phyloP scores from a whole-genome alignment of 2,888 invertebrate genomes.

The Drosophila parthenogenetica region DNA sequence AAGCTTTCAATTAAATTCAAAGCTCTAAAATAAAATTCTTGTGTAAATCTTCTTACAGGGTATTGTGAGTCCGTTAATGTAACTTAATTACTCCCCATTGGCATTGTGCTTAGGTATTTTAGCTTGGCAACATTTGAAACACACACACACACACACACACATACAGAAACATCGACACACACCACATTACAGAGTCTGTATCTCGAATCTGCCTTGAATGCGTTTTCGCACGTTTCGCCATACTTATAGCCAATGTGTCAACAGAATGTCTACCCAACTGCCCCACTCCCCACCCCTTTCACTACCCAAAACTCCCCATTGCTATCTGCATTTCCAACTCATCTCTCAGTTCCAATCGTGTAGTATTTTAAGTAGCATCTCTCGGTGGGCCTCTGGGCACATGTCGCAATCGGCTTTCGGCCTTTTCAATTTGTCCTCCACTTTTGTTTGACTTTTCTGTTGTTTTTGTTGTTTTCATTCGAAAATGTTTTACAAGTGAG shows the following conservation, averaged over 20 bases:
- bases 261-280: conserved; percentile 34
- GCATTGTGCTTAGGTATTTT: conserved; percentile 19
- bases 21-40: too few relatives aligned
- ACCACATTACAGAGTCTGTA: conserved; percentile 5
- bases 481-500: conserved; percentile 75
- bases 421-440: conserved; percentile 61
- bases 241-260: conserved; percentile 48
- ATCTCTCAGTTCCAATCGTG: conserved; percentile 26
- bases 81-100: not conserved
- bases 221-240: conserved; percentile 57
- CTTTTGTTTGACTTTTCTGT: conserved; percentile 20
- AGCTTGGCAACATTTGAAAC: conserved; percentile 30
- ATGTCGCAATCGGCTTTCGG: conserved; percentile 56
- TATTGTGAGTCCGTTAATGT: not conserved
- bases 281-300: not conserved
- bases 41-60: not conserved
- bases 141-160: conserved; percentile 17
- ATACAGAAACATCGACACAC: not conserved
- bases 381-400: conserved; percentile 13
- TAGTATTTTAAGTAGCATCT: conserved; percentile 2
- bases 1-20: too few relatives aligned
- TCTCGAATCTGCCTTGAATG: conserved; percentile 25
- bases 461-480: conserved; percentile 18
- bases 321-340: conserved; percentile 2
- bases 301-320: not conserved